Base-by-base conservation (phyloP, 2,888 invertebrate species). In the Nasonovia ribisnigri region DNA sequence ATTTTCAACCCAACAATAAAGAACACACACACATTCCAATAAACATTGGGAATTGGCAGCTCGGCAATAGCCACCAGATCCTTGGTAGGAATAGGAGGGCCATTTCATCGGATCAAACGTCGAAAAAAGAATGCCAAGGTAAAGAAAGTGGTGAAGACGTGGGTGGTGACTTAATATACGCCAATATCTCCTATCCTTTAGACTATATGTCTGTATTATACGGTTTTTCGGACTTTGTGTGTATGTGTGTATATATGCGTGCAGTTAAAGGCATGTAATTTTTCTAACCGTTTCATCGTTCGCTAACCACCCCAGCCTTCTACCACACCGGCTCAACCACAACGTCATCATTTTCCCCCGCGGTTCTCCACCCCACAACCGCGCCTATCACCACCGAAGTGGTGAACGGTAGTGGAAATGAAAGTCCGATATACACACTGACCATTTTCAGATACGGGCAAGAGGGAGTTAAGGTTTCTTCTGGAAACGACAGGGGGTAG, bases 221-320 rank as follows among this genome's bases (percentile, higher is more conserved):
- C 90, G 90, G 90, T 84, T 93, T 89, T 90, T 86, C 84, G 90
- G 89, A 89, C 57, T 36, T 13, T 26, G 43, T n/a, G 20, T 29
- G 10, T 51, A 36, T 88, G n/a, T 48, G 51, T 42, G 67, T 51
- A 26, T n/a, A 43, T 46, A n/a, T 57, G 57, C 57, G 90, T 93
- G 84, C 84, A 90, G 93, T 93, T 93, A 93, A 93, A 93, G 93
- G 93, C 84, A 36, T 84, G 89, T 84, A 90, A 93, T 93, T 93
- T 93, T 90, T 93, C 93, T 84, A 90, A 84, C 93, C 43, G 84
- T 77, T 88, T 77, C 87, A 86, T 54, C 84, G 91, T 43, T n/a
- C 54, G 54, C 43, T 86, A 24, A n/a, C 57, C 91, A 57, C 57
- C 57, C 8, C 84, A 24, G 3, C 29, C 8, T 43, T 57, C 88